Evolutionary conservation across 2,113 vertebrate species (phyloP), one percentile per base, ranked within the genome.

Genomic region (Quiscalus mexicanus): DNA sequence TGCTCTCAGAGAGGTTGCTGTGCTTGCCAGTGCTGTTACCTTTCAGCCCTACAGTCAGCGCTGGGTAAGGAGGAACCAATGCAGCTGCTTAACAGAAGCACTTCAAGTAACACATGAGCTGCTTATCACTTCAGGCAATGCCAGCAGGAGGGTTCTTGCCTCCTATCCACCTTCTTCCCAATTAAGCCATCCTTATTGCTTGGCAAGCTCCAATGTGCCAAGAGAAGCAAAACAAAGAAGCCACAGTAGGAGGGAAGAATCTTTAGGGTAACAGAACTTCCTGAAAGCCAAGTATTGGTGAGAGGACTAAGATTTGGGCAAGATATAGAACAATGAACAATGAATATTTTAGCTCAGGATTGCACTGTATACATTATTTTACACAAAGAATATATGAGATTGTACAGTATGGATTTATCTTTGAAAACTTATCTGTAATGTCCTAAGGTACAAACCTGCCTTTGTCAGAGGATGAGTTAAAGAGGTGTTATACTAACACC

Each of bases 1-100:
- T 39, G 37, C 25, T 45, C 12, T 49, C 20, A 37, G 47, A 79
- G 15, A 17, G 15, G 8, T 3, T 11, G 9, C 5, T 41, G 31
- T 2, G 2, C 71, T 63, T 73, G 28, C 31, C n/a, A 53, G 63
- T 1, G 6, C 16, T 47, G 23, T 19, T 17, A 0, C 1, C 4
- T 13, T 4, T 49, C 15, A 81, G 42, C 63, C 4, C 0, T 17
- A 17, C 15, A 35, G 37, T 11, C 55, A 65, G 62, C 3, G 0
- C 3, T 49, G 50, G 25, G 16, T 37, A 8, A 73, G 56, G 50
- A 55, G n/a, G 50, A 59, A 65, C 24, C 4, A 21, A 21, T 12
- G 22, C n/a, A 49, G 41, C 25, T 80, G 52, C 33, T 45, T 24
- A 10, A 74, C 0, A 73, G 28, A 21, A 86, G 16, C 28, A 19